These are phyloP conservation scores for Proctacanthus coquilletti DNA, from an alignment of 1,140 invertebrate genomes.

Conservation along the genomic window DNA sequence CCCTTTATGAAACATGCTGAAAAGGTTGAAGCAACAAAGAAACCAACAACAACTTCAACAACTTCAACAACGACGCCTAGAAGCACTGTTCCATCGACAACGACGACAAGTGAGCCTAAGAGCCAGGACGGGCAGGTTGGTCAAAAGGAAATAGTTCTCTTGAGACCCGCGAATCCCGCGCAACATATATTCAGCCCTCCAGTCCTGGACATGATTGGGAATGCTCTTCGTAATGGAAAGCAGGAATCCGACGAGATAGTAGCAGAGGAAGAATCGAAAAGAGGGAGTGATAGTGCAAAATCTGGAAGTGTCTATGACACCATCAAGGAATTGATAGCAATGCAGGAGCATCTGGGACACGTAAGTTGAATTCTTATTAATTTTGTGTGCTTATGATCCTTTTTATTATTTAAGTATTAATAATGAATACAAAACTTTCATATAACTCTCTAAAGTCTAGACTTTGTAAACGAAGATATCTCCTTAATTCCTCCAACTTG, in stretches of 20 bases:
- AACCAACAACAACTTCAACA: slow-evolving; percentile 6
- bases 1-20: background rate
- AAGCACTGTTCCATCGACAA: too few relatives aligned
- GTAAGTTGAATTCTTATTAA: slow-evolving; percentile 16
- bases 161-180: slow-evolving; percentile 34
- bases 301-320: slow-evolving; percentile 34
- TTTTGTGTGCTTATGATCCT: too few relatives aligned
- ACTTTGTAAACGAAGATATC: too few relatives aligned
- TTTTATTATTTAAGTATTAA: background rate
- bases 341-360: slow-evolving; percentile 33
- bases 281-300: background rate
- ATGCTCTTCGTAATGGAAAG: slow-evolving; percentile 11
- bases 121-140: slow-evolving; percentile 14
- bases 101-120: slow-evolving; percentile 7
- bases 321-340: slow-evolving; percentile 34
- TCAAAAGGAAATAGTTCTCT: slow-evolving; percentile 35
- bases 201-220: slow-evolving; percentile 14
- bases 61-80: slow-evolving; percentile 8
- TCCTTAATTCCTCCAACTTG: too few relatives aligned
- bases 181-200: slow-evolving; percentile 18
- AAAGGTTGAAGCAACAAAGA: background rate
- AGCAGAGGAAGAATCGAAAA: slow-evolving; percentile 8
- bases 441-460: too few relatives aligned
- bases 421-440: too few relatives aligned
- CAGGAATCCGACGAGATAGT: slow-evolving; percentile 13